phyloP scores from a whole-genome alignment of 1,140 invertebrate genomes.

The Psix sp. region DNA sequence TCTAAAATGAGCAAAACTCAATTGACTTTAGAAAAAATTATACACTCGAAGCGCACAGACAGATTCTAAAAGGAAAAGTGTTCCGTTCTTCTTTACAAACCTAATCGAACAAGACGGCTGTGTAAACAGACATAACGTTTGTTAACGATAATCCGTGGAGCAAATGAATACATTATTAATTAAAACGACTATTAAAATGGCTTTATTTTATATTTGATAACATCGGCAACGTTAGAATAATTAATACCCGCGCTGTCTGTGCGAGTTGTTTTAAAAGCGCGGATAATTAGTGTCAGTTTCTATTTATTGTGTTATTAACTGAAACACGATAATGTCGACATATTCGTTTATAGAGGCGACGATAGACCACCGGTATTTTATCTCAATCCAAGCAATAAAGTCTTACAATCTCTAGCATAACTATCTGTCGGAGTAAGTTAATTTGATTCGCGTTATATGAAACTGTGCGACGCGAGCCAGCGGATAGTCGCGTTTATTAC shows the following conservation, averaged over 20 bases:
- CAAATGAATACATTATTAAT: slow-evolving; percentile 52
- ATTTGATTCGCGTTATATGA: slow-evolving; percentile 53
- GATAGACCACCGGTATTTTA: slow-evolving; percentile 62
- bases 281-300: slow-evolving; percentile 59
- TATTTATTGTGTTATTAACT: slow-evolving; percentile 60
- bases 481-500: slow-evolving; percentile 22
- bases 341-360: slow-evolving; percentile 60
- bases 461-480: slow-evolving; percentile 24
- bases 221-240: slow-evolving; percentile 24
- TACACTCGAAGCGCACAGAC: too few relatives aligned
- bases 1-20: not conserved
- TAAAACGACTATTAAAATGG: slow-evolving; percentile 44
- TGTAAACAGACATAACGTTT: slow-evolving; percentile 51
- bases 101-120: slow-evolving; percentile 54
- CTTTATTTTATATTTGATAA: slow-evolving; percentile 42
- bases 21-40: too few relatives aligned
- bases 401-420: slow-evolving; percentile 50
- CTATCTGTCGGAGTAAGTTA: slow-evolving; percentile 55
- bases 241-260: slow-evolving; percentile 34
- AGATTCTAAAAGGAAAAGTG: too few relatives aligned
- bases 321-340: slow-evolving; percentile 54
- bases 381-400: slow-evolving; percentile 51
- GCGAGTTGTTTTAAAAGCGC: slow-evolving; percentile 9
- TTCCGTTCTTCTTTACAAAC: slow-evolving; percentile 12
- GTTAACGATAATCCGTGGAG: slow-evolving; percentile 41